Base-by-base conservation (phyloP, 2,797 vertebrate species). In the Nyctalus aviator region DNA sequence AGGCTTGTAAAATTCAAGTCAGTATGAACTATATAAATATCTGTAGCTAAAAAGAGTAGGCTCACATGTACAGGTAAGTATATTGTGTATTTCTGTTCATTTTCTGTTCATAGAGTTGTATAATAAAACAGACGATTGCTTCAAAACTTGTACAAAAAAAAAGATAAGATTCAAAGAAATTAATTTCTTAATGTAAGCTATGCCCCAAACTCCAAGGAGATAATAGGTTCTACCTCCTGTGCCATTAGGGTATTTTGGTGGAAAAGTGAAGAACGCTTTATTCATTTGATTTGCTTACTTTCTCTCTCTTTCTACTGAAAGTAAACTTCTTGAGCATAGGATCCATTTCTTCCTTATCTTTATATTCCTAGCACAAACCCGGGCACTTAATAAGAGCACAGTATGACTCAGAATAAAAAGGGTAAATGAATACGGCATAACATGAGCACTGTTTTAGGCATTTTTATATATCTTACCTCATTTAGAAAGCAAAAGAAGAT, bases 61-160 rank as follows among this genome's bases (percentile, higher is more conserved):
- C 98, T 98, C 98, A 99, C 98, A 98, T 99, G 98, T 99, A 99
- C 99, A 99, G 98, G 98, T 99, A 98, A 98, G 98, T 99, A 99
- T 98, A 98, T 99, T 99, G 98, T 98, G 98, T 98, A 98, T 98
- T 96, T 99, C 98, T 98, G 98, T 98, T 98, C 98, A 98, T 98
- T 98, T 99, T 99, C 98, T 99, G 99, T 99, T 98, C 98, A 99
- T 98, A 99, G 98, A 99, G 98, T 98, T 99, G 99, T 99, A 99
- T 98, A 99, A 99, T 99, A 99, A 98, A 98, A 97, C 97, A 98
- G 97, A 98, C 97, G 98, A 98, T 98, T 98, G 99, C 99, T 99
- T 99, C 99, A 99, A 98, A 99, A 99, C 98, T 98, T 99, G 99
- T 99, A 99, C 4, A 37, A 37, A 37, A 37, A 37, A 37, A 37